Evolutionary conservation across 1,140 invertebrate species (phyloP).

Genomic region (Drosophila equinoxialis): DNA sequence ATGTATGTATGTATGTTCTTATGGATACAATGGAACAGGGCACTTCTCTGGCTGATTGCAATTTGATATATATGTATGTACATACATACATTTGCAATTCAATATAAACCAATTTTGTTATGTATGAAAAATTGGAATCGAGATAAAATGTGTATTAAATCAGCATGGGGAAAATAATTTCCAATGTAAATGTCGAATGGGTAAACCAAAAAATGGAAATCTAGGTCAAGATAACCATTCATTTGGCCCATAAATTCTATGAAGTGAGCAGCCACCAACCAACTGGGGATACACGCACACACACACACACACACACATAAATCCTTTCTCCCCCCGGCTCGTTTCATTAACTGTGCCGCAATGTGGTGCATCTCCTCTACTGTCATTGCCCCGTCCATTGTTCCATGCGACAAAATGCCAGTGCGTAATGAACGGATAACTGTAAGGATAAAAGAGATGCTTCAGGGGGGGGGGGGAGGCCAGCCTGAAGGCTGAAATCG

Average conservation of each 20-base stretch:
- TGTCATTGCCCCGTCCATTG: too few relatives aligned
- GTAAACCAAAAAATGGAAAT: neutral
- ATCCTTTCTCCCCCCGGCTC: neutral
- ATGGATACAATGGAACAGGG: neutral
- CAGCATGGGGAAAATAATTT: neutral
- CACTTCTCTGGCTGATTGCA: neutral
- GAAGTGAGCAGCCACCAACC: neutral
- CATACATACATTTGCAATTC: neutral
- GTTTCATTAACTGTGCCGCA: neutral
- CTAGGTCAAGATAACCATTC: slow-evolving; percentile 1
- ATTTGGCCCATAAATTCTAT: neutral
- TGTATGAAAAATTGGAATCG: neutral
- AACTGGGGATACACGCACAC: neutral
- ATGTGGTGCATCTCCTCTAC: neutral
- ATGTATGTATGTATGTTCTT: too few relatives aligned
- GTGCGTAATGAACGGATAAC: neutral
- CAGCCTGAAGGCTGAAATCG: neutral
- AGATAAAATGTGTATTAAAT: slow-evolving; percentile 12
- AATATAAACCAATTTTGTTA: slow-evolving; percentile 3
- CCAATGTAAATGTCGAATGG: slow-evolving; percentile 1
- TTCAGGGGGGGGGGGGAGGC: neutral
- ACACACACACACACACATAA: neutral
- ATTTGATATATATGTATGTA: neutral
- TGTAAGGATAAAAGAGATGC: neutral
- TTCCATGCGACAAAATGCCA: too few relatives aligned